phyloP scores from a whole-genome alignment of 2,888 invertebrate species.

The Caenorhabditis sp. region DNA sequence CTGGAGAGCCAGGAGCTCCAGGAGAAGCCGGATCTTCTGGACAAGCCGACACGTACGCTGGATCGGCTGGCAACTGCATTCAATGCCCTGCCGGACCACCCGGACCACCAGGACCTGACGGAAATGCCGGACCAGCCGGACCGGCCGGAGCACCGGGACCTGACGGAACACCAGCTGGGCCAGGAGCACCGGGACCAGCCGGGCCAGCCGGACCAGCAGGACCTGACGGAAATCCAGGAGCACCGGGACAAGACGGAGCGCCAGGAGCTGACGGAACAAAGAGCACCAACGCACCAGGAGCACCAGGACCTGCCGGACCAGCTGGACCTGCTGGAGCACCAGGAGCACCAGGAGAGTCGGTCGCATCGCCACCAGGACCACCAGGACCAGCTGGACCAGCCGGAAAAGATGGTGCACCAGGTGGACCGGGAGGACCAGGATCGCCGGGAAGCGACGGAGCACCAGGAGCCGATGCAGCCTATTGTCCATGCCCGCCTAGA shows the following conservation, averaged over 20 bases:
- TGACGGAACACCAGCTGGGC: not conserved
- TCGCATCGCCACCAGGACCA: not conserved
- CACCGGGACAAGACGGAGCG: slow-evolving; percentile 6
- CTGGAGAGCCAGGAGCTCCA: slow-evolving; percentile 7
- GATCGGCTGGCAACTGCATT: slow-evolving; percentile 15
- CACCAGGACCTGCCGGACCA: slow-evolving; percentile 49
- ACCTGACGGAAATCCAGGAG: slow-evolving; percentile 5
- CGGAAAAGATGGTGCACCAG: not conserved
- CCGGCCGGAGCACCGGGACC: slow-evolving; percentile 6
- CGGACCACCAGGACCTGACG: slow-evolving; percentile 11
- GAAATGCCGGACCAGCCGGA: slow-evolving; percentile 12
- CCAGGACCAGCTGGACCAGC: slow-evolving; percentile 6
- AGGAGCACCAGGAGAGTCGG: slow-evolving; percentile 26
- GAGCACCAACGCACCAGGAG: not conserved
- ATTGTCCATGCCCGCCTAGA: slow-evolving; percentile 26
- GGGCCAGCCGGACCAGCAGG: slow-evolving; percentile 10
- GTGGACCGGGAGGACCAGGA: slow-evolving; percentile 13
- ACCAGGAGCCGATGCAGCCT: slow-evolving; percentile 18
- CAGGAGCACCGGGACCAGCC: slow-evolving; percentile 7
- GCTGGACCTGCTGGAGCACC: slow-evolving; percentile 55
- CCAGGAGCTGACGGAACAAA: slow-evolving; percentile 5
- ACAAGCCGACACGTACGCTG: slow-evolving; percentile 8
- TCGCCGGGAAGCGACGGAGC: slow-evolving; percentile 6
- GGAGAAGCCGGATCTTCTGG: slow-evolving; percentile 5
- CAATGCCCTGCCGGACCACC: slow-evolving; percentile 12